These are phyloP conservation scores for Lagorchestes hirsutus DNA, from an alignment of 2,797 vertebrate species.

Conservation along the genomic window DNA sequence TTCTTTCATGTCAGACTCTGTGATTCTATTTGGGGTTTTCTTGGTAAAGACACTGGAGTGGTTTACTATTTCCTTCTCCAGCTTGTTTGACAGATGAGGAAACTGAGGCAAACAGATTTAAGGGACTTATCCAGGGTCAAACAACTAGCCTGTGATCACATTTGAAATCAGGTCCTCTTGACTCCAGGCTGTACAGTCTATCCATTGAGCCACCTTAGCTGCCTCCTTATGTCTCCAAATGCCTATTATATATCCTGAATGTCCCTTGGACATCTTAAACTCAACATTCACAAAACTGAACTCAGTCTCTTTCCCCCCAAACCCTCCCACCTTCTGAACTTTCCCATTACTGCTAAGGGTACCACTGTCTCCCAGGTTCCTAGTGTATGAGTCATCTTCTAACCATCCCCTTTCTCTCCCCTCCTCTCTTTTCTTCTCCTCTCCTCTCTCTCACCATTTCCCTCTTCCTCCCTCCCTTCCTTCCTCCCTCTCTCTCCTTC, in stretches of 20 bases:
- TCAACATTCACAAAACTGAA: neutral
- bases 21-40: neutral
- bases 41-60: neutral
- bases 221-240: neutral
- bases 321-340: too few relatives aligned
- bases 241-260: too few relatives aligned
- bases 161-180: neutral
- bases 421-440: too few relatives aligned
- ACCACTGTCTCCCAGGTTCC: too few relatives aligned
- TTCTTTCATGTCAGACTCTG: neutral
- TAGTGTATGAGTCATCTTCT: neutral
- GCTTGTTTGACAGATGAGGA: neutral
- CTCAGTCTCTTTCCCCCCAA: too few relatives aligned
- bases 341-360: too few relatives aligned
- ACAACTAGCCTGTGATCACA: neutral
- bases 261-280: neutral
- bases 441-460: too few relatives aligned
- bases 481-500: too few relatives aligned
- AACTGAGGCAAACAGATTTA: neutral
- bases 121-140: neutral
- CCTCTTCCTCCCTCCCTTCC: too few relatives aligned
- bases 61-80: neutral
- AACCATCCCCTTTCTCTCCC: too few relatives aligned
- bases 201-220: neutral
- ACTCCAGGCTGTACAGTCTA: neutral